Evolutionary conservation across 2,888 invertebrate species (phyloP).

Genomic region (Ennomos quercinarius): DNA sequence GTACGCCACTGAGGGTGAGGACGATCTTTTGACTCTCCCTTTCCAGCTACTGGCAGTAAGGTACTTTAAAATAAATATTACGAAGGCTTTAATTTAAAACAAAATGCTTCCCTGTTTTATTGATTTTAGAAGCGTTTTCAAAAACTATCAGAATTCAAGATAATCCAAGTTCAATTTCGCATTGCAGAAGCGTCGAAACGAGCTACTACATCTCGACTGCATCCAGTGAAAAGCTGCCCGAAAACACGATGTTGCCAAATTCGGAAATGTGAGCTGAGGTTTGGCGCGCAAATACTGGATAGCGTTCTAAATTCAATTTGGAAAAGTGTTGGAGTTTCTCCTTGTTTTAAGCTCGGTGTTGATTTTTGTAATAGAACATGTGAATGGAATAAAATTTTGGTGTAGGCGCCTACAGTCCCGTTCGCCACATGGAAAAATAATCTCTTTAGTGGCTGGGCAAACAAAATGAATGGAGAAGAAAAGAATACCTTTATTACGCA

Average conservation of each 20-base stretch:
- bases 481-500: no score
- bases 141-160: neutral
- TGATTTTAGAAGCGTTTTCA: neutral
- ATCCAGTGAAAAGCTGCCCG: conserved; percentile 3
- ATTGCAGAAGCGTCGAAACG: no score
- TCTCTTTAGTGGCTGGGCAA: no score
- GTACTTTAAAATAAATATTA: neutral
- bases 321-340: neutral
- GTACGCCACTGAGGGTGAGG: no score
- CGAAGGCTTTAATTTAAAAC: neutral
- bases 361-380: neutral
- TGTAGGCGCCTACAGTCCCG: no score
- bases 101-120: neutral
- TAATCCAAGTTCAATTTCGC: neutral
- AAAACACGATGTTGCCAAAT: conserved; percentile 20
- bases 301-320: conserved; percentile 12
- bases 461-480: no score
- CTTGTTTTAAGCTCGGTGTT: neutral
- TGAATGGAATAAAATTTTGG: no score
- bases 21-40: no score
- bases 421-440: no score
- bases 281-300: conserved; percentile 5
- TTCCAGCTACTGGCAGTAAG: no score
- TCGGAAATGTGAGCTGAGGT: conserved; percentile 6
- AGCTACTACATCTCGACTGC: conserved; percentile 4